Percentiles rank a stretch among this genome's conserved stretches.
phyloP scores from a whole-genome alignment of 1,140 invertebrate genomes.

The Pseudoatta argentina region DNA sequence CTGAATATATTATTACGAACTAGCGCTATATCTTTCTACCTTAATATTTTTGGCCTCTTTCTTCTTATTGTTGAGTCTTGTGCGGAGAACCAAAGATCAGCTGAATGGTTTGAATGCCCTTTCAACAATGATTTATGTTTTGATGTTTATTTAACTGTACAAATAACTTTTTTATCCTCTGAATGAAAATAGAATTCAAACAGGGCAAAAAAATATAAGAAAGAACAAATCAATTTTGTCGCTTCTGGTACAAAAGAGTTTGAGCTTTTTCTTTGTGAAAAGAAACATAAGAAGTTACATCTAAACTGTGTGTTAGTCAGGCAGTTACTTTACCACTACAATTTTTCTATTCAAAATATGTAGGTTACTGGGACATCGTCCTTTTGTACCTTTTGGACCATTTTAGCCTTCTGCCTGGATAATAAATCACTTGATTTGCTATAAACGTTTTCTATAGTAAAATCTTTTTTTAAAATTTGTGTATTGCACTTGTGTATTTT shows the following conservation, averaged over 20 bases:
- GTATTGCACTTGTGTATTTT: neutral
- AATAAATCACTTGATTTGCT: conserved; percentile 82
- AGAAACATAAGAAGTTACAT: neutral
- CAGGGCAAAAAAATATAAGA: neutral
- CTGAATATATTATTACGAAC: conserved; percentile 61
- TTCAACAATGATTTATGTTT: conserved; percentile 51
- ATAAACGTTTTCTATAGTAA: conserved; percentile 9
- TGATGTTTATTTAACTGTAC: neutral
- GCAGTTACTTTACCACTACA: conserved; percentile 82
- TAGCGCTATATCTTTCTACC: conserved; percentile 55
- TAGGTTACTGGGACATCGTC: conserved; percentile 83
- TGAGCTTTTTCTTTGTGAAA: conserved; percentile 54
- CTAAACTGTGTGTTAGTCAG: conserved; percentile 17
- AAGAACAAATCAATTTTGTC: neutral
- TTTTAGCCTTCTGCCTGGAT: conserved; percentile 77
- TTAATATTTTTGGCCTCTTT: neutral
- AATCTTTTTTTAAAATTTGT: neutral
- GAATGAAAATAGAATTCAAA: neutral
- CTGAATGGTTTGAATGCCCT: conserved; percentile 45
- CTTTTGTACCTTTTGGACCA: conserved; percentile 76
- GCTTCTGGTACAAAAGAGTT: neutral
- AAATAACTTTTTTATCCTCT: conserved; percentile 14
- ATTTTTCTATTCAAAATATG: conserved; percentile 86
- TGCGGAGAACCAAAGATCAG: conserved; percentile 45
- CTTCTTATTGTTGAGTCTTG: conserved; percentile 11